phyloP scores from a whole-genome alignment of 2,113 vertebrate species.

The Neofelis nebulosa region DNA sequence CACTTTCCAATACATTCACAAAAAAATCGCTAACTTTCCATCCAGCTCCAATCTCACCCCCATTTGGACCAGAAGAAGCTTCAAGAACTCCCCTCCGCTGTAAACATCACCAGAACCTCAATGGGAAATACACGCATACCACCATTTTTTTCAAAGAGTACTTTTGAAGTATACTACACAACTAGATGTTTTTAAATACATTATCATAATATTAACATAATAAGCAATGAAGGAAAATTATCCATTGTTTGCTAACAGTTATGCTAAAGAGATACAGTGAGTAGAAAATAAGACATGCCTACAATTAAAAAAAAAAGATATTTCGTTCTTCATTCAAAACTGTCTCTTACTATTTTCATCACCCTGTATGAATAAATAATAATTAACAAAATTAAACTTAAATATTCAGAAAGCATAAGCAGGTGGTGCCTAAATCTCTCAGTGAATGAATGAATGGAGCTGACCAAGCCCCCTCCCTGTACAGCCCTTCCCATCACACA shows the following conservation, averaged over 20 bases:
- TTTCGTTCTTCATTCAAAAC: constrained; percentile 87
- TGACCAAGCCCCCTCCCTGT: constrained; percentile 70
- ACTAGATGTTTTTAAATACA: constrained; percentile 90
- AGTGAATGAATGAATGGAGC: constrained; percentile 73
- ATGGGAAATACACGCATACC: constrained; percentile 73
- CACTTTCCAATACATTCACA: constrained; percentile 26
- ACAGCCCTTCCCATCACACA: not conserved
- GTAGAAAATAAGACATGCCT: constrained; percentile 88
- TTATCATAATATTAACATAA: constrained; percentile 93
- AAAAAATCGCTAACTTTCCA: constrained; percentile 70
- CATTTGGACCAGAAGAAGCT: constrained; percentile 63
- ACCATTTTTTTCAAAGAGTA: constrained; percentile 83
- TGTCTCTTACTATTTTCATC: constrained; percentile 83
- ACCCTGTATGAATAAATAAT: constrained; percentile 85
- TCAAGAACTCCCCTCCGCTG: constrained; percentile 61
- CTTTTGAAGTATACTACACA: constrained; percentile 89
- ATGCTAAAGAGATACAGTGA: constrained; percentile 88
- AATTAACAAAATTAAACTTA: constrained; percentile 86
- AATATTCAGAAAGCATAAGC: constrained; percentile 82
- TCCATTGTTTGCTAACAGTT: constrained; percentile 91
- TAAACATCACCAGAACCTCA: constrained; percentile 68
- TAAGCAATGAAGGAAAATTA: constrained; percentile 90
- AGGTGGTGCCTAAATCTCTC: constrained; percentile 77
- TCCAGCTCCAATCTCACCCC: constrained; percentile 62
- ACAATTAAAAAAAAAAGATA: constrained; percentile 87